Base-by-base conservation (phyloP, 2,797 vertebrate genomes). In the Uromys caudimaculatus region DNA sequence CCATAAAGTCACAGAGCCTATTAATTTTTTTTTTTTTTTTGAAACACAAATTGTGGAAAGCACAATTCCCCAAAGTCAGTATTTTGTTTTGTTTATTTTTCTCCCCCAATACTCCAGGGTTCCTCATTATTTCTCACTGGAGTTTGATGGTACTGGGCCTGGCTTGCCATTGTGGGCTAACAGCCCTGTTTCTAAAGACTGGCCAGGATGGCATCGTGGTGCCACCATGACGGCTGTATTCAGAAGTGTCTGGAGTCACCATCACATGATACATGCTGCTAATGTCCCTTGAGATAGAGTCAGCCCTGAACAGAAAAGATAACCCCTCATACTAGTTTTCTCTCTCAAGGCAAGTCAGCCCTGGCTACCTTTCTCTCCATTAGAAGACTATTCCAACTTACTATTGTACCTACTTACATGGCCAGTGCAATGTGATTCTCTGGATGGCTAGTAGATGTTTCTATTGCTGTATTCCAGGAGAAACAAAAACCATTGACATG, bases 31-130 rank as follows among this genome's bases (percentile, higher is more conserved):
- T 85, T 85, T 12, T 8, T 41, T 21, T 89, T n/a, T 38, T 27
- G 29, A 23, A 29, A 4, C 27, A 50, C 69, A 41, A 16, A 23
- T 71, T 79, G 41, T 83, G 41, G 87, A 90, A 95, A 38, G 23
- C 17, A 62, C 35, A 38, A 81, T 7, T 90, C 35, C 35, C 62
- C 16, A 3, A 89, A 82, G 27, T 13, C 44, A 14, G 14, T 47
- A 35, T 1, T 78, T 6, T 87, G 91, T 84, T 86, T 52, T 32
- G 47, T 14, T 47, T 47, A 29, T 47, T 76, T 75, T 27, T 23
- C 4, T 2, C 29, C 41, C 1, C 3, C 0, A 4, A 2, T 21
- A n/a, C 16, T 19, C 9, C 23, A 60, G 9, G 44, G 4, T 50
- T 84, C 41, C 41, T 62, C 32, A 27, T 75, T 52, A 47, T 6